A percentile compares a stretch with the other conserved stretches of the same genome.
phyloP scores from a whole-genome alignment of 2,888 invertebrate species.

The Polyommatus icarus region DNA sequence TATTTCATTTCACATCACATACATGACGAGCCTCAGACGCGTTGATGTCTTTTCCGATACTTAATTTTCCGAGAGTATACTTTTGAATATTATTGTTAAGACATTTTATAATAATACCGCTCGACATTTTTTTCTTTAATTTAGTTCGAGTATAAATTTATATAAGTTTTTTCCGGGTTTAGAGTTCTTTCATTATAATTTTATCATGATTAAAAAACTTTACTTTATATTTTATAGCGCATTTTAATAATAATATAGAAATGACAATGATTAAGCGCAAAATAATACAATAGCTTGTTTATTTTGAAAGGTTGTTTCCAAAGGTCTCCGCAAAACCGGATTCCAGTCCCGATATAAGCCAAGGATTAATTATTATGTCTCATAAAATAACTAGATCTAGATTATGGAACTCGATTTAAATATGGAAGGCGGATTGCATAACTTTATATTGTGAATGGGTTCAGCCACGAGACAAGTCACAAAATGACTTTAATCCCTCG shows the following conservation, averaged over 20 bases:
- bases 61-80: background rate
- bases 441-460: background rate
- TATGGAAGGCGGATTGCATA: background rate
- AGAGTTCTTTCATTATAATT: too few relatives aligned
- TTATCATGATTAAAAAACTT: too few relatives aligned
- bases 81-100: too few relatives aligned
- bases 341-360: background rate
- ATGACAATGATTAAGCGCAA: background rate
- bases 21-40: background rate
- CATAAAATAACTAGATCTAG: conserved; percentile 10
- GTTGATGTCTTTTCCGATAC: background rate
- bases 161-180: too few relatives aligned
- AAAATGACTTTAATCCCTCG: too few relatives aligned
- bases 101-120: too few relatives aligned
- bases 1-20: too few relatives aligned
- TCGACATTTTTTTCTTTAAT: too few relatives aligned
- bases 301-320: conserved; percentile 23
- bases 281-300: conserved; percentile 10
- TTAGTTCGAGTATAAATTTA: too few relatives aligned
- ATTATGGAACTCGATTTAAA: background rate
- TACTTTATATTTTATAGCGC: too few relatives aligned
- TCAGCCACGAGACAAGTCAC: background rate
- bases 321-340: conserved; percentile 25
- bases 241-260: background rate
- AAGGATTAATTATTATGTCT: conserved; percentile 17